phyloP scores from a whole-genome alignment of 2,797 vertebrate genomes.

The Xyrichtys novacula region DNA sequence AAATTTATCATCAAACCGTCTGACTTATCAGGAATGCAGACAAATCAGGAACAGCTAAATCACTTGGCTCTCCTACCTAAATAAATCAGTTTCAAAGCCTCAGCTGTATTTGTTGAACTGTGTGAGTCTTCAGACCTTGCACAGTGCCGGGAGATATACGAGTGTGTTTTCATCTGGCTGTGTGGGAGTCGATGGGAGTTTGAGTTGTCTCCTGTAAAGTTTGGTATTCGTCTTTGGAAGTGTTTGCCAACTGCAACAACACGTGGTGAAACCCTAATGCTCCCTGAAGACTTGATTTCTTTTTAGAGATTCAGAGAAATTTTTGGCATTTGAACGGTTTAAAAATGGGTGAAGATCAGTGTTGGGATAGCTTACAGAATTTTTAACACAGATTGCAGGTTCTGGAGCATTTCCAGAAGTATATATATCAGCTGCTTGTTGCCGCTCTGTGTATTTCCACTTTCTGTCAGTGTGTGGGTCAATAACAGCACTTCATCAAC shows the following conservation, averaged over 20 bases:
- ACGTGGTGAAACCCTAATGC: background rate
- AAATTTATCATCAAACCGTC: constrained; percentile 4
- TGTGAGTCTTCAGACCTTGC: constrained; percentile 60
- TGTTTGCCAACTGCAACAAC: constrained; percentile 47
- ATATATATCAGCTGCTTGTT: constrained; percentile 33
- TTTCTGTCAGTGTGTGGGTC: constrained; percentile 69
- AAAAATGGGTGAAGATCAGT: background rate
- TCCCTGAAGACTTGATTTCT: constrained; percentile 21
- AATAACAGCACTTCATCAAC: constrained; percentile 63
- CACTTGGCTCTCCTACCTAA: constrained; percentile 31
- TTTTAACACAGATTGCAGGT: background rate
- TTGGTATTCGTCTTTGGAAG: constrained; percentile 57
- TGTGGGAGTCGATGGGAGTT: constrained; percentile 69
- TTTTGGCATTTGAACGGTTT: too few species aligned
- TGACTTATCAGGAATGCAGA: constrained; percentile 14
- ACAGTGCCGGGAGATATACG: constrained; percentile 43
- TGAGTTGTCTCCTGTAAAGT: constrained; percentile 60
- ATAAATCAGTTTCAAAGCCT: constrained; percentile 64
- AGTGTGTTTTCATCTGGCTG: constrained; percentile 65
- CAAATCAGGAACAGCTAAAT: constrained; percentile 52
- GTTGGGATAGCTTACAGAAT: too few species aligned
- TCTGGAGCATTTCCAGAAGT: constrained; percentile 15
- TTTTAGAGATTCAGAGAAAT: constrained; percentile 3
- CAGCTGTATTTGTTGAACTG: constrained; percentile 72
- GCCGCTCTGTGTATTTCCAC: constrained; percentile 43